phyloP scores from a whole-genome alignment of 1,140 invertebrate species.

The Bombus superbus region DNA sequence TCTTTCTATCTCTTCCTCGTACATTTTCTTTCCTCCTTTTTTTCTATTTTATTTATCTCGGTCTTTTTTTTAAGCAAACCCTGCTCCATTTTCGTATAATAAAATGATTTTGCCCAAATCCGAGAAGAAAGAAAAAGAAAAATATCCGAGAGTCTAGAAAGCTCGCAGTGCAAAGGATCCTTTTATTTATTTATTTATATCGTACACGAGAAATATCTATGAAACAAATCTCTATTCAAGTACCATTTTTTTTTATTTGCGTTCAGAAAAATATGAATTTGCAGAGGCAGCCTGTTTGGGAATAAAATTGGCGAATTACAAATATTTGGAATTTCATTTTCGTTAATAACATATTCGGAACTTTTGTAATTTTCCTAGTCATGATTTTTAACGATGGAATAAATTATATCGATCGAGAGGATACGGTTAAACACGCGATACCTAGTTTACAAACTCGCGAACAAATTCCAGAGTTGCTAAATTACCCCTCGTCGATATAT shows the following conservation, averaged over 20 bases:
- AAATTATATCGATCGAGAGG: constrained; percentile 16
- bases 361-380: background rate
- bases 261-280: background rate
- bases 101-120: too few relatives aligned
- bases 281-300: background rate
- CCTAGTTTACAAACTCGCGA: background rate
- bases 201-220: too few relatives aligned
- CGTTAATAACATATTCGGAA: background rate
- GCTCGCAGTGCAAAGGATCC: too few relatives aligned
- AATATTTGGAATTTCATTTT: background rate
- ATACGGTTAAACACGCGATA: constrained; percentile 10
- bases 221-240: too few relatives aligned
- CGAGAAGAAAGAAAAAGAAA: too few relatives aligned
- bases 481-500: background rate
- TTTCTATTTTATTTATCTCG: background rate
- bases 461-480: constrained; percentile 3
- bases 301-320: background rate
- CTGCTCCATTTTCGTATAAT: too few relatives aligned
- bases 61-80: background rate
- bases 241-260: background rate
- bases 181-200: too few relatives aligned
- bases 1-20: background rate
- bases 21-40: background rate
- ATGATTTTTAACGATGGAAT: too few relatives aligned
- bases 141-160: too few relatives aligned